Conservation (phyloP, 2,888 invertebrate species). For the Criorhina ranunculi region DNA sequence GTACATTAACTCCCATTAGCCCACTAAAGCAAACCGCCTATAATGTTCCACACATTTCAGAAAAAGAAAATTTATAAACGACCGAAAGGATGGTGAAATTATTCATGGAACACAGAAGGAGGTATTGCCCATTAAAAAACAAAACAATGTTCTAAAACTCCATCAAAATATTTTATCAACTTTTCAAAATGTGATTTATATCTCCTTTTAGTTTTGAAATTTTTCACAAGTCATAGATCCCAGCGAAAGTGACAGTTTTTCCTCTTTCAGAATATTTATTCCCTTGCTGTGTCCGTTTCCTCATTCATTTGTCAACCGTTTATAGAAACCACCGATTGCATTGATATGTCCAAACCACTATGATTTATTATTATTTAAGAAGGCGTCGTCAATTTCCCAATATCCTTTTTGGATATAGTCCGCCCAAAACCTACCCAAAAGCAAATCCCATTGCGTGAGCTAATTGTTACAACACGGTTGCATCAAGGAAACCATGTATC, state of each 20-base stretch:
- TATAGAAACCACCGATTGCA: not conserved
- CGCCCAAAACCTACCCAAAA: conserved; percentile 6
- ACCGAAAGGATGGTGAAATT: not conserved
- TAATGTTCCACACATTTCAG: not conserved
- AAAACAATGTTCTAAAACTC: not conserved
- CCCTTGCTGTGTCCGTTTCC: not conserved
- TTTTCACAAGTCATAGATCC: no score
- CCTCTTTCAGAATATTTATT: no score
- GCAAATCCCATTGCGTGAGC: conserved; percentile 21
- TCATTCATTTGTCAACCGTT: conserved; percentile 1
- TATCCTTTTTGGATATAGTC: conserved; percentile 27
- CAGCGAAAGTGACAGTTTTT: no score
- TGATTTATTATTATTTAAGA: conserved; percentile 1
- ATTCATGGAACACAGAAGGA: no score
- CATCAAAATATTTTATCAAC: no score
- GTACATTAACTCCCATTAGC: no score
- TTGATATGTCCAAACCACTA: not conserved
- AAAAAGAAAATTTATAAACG: not conserved
- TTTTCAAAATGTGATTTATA: not conserved
- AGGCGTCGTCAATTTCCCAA: conserved; percentile 25
- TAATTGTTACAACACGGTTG: conserved; percentile 49
- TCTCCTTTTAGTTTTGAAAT: not conserved
- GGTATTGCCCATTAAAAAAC: not conserved
- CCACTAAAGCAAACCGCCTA: no score
- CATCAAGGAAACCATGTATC: conserved; percentile 33